These are phyloP conservation scores for Rhegmatorhina hoffmannsi DNA, from an alignment of 2,113 vertebrate species.

Conservation along the genomic window DNA sequence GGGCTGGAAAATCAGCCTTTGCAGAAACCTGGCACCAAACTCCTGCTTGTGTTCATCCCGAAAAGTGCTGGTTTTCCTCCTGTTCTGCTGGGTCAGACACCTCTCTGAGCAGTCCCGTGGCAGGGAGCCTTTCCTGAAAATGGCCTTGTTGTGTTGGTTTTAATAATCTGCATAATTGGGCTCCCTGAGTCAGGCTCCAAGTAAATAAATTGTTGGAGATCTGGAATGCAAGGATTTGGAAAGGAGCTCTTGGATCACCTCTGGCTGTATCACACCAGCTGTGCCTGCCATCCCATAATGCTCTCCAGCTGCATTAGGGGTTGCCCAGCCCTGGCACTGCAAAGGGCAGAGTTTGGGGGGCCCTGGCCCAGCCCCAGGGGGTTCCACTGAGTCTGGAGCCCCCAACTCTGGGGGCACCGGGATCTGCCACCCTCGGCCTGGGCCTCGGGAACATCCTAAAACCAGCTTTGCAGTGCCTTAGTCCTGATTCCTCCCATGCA, in stretches of 20 bases:
- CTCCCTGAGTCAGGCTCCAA: background rate
- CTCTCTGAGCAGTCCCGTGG: background rate
- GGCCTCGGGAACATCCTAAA: background rate
- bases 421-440: background rate
- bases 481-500: background rate
- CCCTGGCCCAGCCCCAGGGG: background rate
- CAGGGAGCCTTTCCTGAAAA: background rate
- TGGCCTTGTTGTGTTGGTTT: background rate
- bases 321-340: background rate
- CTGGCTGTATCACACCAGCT: background rate
- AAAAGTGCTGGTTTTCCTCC: background rate
- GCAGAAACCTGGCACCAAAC: background rate
- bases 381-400: background rate
- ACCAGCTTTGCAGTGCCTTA: background rate
- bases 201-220: background rate
- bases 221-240: background rate
- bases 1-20: background rate
- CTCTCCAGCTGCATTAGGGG: background rate
- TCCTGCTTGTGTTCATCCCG: background rate
- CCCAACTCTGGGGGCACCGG: background rate
- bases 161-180: background rate
- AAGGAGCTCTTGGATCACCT: background rate
- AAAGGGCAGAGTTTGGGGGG: background rate
- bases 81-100: background rate
- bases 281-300: background rate